Evolutionary conservation across 2,888 invertebrate genomes (phyloP).

Genomic region (Icerya purchasi): DNA sequence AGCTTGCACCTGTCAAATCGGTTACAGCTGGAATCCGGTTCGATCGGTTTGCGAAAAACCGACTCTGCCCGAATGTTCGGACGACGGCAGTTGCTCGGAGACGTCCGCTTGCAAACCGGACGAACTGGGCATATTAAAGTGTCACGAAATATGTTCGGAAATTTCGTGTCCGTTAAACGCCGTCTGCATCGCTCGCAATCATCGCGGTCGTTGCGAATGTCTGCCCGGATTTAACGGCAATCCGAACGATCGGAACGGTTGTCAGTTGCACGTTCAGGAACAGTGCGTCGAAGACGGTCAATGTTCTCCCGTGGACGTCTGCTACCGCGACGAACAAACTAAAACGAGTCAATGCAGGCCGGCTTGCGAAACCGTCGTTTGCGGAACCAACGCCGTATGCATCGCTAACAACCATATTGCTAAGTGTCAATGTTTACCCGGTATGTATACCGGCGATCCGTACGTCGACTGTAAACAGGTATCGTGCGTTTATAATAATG

Average conservation of each 20-base stretch:
- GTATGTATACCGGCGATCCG: slow-evolving; percentile 67
- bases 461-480: slow-evolving; percentile 53
- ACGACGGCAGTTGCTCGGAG: slow-evolving; percentile 45
- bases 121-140: slow-evolving; percentile 63
- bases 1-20: slow-evolving; percentile 54
- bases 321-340: slow-evolving; percentile 35
- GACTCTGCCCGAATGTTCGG: slow-evolving; percentile 56
- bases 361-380: slow-evolving; percentile 52
- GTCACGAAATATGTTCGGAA: slow-evolving; percentile 50
- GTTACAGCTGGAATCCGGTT: slow-evolving; percentile 65
- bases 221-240: slow-evolving; percentile 65
- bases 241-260: slow-evolving; percentile 75
- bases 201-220: slow-evolving; percentile 58
- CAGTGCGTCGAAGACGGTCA: slow-evolving; percentile 59
- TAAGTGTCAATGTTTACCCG: slow-evolving; percentile 73
- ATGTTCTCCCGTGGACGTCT: slow-evolving; percentile 62
- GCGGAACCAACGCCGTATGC: slow-evolving; percentile 72
- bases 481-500: slow-evolving; percentile 67
- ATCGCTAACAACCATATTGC: slow-evolving; percentile 74
- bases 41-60: slow-evolving; percentile 65
- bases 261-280: slow-evolving; percentile 40
- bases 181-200: slow-evolving; percentile 48
- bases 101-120: slow-evolving; percentile 58
- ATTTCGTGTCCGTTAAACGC: slow-evolving; percentile 71
- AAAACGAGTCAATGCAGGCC: slow-evolving; percentile 45